Conservation (phyloP, 2,888 invertebrate species). For the Morinoia aosen region DNA sequence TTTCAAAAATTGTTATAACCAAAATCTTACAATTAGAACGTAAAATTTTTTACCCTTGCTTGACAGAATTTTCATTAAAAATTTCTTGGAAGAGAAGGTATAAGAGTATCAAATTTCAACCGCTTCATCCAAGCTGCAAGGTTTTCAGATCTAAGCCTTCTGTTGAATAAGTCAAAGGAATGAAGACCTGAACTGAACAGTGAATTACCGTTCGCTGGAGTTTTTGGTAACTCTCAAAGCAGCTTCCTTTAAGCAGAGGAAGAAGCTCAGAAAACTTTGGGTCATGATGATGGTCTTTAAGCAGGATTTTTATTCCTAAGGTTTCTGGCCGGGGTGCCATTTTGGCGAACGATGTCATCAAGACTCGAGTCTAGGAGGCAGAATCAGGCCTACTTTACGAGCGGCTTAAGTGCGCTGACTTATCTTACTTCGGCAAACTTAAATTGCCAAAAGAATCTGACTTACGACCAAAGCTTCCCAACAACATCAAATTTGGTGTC, state of each 20-base stretch:
- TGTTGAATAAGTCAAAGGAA: neutral
- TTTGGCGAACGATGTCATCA: slow-evolving; percentile 1
- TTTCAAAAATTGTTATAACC: too few species aligned
- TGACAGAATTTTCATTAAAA: neutral
- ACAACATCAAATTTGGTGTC: slow-evolving; percentile 35
- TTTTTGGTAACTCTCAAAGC: neutral
- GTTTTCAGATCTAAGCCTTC: neutral
- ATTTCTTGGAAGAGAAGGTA: too few species aligned
- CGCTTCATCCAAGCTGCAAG: neutral
- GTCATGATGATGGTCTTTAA: slow-evolving; percentile 12
- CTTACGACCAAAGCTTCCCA: neutral
- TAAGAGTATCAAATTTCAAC: neutral
- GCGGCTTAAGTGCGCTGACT: slow-evolving; percentile 13
- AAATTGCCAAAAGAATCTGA: slow-evolving; percentile 45
- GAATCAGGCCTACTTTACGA: slow-evolving; percentile 32
- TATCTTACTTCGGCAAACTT: slow-evolving; percentile 42
- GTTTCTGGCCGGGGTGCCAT: neutral
- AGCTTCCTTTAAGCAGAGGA: neutral
- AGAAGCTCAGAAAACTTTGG: neutral
- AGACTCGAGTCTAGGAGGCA: neutral
- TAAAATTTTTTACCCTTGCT: neutral
- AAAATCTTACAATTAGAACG: neutral
- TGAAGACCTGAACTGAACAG: neutral
- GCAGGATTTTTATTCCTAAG: neutral
- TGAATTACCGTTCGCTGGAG: neutral